A percentile compares a stretch with the other conserved stretches of the same genome.
phyloP scores from a whole-genome alignment of 2,113 vertebrate genomes.

The Lophius piscatorius region DNA sequence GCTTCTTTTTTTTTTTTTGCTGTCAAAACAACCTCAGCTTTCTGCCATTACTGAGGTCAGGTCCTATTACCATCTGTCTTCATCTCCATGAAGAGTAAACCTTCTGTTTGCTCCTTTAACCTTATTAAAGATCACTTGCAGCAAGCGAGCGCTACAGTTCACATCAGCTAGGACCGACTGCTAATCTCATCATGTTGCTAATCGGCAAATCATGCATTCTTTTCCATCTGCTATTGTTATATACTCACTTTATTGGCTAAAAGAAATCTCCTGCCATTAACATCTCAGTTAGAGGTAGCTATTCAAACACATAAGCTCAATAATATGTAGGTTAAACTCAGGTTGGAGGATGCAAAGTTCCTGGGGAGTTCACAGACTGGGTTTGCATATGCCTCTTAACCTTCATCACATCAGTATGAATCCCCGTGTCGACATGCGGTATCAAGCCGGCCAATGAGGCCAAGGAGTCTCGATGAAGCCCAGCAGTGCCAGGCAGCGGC shows the following conservation, averaged over 20 bases:
- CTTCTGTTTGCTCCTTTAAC: constrained; percentile 54
- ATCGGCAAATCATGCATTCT: background rate
- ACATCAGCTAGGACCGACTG: constrained; percentile 21
- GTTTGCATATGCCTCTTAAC: constrained; percentile 1
- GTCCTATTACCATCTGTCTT: constrained; percentile 74
- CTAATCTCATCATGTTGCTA: constrained; percentile 23
- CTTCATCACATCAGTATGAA: constrained; percentile 3
- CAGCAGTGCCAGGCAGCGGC: constrained; percentile 1
- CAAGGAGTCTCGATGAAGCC: constrained; percentile 6
- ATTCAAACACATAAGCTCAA: background rate
- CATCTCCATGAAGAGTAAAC: constrained; percentile 53
- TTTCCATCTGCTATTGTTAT: background rate
- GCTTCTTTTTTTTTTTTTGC: constrained; percentile 57
- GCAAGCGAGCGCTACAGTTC: constrained; percentile 35
- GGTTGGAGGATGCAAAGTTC: background rate
- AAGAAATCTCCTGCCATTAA: background rate
- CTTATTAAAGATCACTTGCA: constrained; percentile 60
- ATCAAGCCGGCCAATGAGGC: background rate
- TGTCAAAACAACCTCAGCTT: constrained; percentile 50
- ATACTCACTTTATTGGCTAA: background rate
- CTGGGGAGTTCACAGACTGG: background rate
- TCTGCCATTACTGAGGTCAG: constrained; percentile 62
- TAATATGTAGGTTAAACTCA: constrained; percentile 6
- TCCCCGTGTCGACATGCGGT: background rate
- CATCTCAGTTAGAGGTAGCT: background rate